Conservation (phyloP, 2,888 invertebrate genomes). For the Cerastis leucographa region DNA sequence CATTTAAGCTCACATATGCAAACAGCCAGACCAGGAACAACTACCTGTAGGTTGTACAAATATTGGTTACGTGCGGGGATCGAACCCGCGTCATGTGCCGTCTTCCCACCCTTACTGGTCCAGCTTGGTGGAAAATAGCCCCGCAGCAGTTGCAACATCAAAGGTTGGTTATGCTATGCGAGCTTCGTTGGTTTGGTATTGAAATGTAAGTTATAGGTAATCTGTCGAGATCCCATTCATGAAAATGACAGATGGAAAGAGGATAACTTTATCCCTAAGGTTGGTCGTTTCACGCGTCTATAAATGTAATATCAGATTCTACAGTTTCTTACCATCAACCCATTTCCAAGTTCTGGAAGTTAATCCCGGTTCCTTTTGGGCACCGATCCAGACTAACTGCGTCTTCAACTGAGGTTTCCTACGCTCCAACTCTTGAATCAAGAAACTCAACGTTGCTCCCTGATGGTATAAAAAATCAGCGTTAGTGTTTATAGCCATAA, state of each 20-base stretch:
- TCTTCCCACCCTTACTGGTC: neutral
- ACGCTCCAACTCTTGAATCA: slow-evolving; percentile 95
- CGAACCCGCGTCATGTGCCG: neutral
- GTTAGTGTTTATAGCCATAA: neutral
- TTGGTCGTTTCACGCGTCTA: no score
- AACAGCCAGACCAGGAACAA: neutral
- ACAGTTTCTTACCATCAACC: slow-evolving; percentile 93
- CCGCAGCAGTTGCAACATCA: neutral
- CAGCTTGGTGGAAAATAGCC: neutral
- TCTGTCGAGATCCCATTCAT: no score
- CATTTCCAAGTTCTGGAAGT: slow-evolving; percentile 97
- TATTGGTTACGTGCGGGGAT: neutral
- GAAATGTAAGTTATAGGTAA: neutral
- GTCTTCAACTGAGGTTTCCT: slow-evolving; percentile 95
- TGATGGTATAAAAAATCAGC: slow-evolving; percentile 66
- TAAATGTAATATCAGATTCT: neutral
- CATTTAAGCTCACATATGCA: neutral
- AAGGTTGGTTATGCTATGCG: neutral
- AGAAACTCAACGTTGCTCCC: slow-evolving; percentile 92
- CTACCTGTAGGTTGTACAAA: neutral
- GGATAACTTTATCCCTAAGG: no score
- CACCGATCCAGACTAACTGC: slow-evolving; percentile 97
- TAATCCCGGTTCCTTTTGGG: slow-evolving; percentile 96
- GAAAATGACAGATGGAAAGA: no score
- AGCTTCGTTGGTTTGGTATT: neutral